These are phyloP conservation scores for Erebia aethiops DNA, from an alignment of 2,888 invertebrate species.

Conservation along the genomic window DNA sequence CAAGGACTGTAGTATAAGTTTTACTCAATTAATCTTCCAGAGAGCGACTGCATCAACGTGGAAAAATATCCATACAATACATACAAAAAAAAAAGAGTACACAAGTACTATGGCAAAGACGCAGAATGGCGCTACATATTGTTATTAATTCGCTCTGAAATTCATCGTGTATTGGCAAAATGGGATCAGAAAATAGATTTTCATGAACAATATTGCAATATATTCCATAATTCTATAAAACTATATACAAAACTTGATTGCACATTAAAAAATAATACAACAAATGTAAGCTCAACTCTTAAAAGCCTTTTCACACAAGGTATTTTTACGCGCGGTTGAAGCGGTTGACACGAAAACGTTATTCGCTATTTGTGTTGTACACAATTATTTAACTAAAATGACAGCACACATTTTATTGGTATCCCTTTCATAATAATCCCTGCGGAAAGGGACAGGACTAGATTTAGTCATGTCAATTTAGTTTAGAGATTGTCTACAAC, in stretches of 20 bases:
- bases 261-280: slow-evolving; percentile 59
- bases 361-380: too few relatives aligned
- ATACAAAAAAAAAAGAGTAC: slow-evolving; percentile 35
- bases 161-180: slow-evolving; percentile 50
- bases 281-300: slow-evolving; percentile 64
- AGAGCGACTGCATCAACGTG: slow-evolving; percentile 1
- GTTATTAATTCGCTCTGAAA: slow-evolving; percentile 42
- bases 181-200: slow-evolving; percentile 47
- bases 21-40: neutral
- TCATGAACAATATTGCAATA: slow-evolving; percentile 46
- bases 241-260: slow-evolving; percentile 54
- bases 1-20: too few relatives aligned
- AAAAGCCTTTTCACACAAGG: neutral
- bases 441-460: too few relatives aligned
- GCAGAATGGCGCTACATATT: slow-evolving; percentile 52
- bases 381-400: too few relatives aligned
- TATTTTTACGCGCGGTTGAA: neutral
- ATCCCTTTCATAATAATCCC: too few relatives aligned
- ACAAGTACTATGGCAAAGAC: slow-evolving; percentile 49
- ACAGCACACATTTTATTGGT: too few relatives aligned
- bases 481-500: too few relatives aligned
- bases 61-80: slow-evolving; percentile 11
- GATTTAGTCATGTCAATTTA: too few relatives aligned
- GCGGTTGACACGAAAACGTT: too few relatives aligned
- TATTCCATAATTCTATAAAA: slow-evolving; percentile 43